Evolutionary conservation across 2,888 invertebrate genomes (phyloP).

Genomic region (Cataglyphis albicans): DNA sequence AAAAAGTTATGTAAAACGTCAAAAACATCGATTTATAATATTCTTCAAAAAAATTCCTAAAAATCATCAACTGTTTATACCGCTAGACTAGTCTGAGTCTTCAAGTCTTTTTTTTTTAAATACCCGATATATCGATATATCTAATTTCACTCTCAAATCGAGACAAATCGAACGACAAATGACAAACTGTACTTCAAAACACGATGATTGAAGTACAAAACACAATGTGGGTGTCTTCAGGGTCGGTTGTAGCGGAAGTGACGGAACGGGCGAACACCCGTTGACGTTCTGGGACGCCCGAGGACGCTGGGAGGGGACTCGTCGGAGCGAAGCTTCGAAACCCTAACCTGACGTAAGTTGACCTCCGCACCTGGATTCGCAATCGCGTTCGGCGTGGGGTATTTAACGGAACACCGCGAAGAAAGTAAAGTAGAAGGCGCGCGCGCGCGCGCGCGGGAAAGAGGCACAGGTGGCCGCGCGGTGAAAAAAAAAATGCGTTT

Average conservation of each 20-base stretch:
- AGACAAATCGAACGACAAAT: slow-evolving; percentile 66
- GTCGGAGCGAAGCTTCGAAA: slow-evolving; percentile 65
- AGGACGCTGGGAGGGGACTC: slow-evolving; percentile 51
- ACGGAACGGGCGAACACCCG: slow-evolving; percentile 54
- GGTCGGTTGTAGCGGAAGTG: slow-evolving; percentile 39
- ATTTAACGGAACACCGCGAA: slow-evolving; percentile 82
- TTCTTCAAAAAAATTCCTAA: too few species aligned
- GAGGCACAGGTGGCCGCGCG: slow-evolving; percentile 65
- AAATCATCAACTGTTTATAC: too few species aligned
- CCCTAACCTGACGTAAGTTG: slow-evolving; percentile 84
- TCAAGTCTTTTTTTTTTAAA: slow-evolving; percentile 40
- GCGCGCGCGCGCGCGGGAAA: slow-evolving; percentile 12
- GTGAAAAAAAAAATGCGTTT: slow-evolving; percentile 65
- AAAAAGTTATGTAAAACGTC: too few species aligned
- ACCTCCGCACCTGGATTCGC: slow-evolving; percentile 83
- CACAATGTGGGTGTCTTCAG: slow-evolving; percentile 11
- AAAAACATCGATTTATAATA: too few species aligned
- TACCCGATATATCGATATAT: slow-evolving; percentile 73
- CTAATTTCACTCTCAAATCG: slow-evolving; percentile 78
- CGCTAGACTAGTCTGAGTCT: too few species aligned
- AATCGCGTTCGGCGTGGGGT: slow-evolving; percentile 78
- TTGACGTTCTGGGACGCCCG: slow-evolving; percentile 61
- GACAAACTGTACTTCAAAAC: slow-evolving; percentile 72
- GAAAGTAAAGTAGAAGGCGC: slow-evolving; percentile 82
- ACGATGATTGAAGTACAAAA: slow-evolving; percentile 41